Evolutionary conservation across 2,797 vertebrate genomes (phyloP).

Genomic region (Crypturellus tataupa): DNA sequence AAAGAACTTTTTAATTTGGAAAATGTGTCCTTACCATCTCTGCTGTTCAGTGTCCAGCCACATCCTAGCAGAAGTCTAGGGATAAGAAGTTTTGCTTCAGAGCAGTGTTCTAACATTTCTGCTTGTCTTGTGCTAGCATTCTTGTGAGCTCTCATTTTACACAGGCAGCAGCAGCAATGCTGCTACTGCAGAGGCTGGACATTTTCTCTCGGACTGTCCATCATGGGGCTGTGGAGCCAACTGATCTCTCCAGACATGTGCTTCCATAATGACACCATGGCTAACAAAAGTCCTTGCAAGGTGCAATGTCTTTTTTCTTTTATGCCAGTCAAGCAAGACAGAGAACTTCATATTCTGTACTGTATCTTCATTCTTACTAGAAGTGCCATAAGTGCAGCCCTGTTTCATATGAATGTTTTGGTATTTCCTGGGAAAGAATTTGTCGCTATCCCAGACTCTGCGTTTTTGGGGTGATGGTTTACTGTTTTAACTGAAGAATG

Average conservation of each 20-base stretch:
- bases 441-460: neutral
- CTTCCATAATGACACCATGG: neutral
- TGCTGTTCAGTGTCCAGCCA: neutral
- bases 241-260: neutral
- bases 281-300: neutral
- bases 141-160: conserved; percentile 41
- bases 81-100: neutral
- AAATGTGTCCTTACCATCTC: conserved; percentile 50
- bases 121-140: conserved; percentile 2
- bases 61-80: neutral
- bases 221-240: neutral
- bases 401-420: neutral
- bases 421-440: neutral
- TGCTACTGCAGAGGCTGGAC: neutral
- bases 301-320: neutral
- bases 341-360: neutral
- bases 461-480: neutral
- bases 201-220: neutral
- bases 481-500: neutral
- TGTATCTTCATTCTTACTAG: neutral
- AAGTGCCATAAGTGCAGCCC: neutral
- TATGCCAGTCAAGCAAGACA: neutral
- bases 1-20: neutral
- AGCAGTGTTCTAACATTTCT: conserved; percentile 44
- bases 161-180: conserved; percentile 15